Conservation (phyloP, 2,113 vertebrate species). For the Caranx ignobilis region DNA sequence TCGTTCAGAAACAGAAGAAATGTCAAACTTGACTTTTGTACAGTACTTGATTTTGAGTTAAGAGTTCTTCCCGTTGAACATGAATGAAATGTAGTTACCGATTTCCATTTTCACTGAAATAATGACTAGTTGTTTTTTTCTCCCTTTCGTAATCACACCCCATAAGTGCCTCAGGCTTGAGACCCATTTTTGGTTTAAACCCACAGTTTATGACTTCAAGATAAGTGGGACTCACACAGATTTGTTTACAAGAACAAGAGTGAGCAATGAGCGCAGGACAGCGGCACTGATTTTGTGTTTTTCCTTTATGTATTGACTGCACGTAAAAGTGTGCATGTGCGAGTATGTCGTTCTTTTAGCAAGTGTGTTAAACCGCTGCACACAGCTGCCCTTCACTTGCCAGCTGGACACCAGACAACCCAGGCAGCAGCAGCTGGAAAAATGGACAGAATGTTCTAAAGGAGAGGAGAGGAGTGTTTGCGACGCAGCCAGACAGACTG, state of each 20-base stretch:
- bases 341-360: constrained; percentile 29
- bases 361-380: constrained; percentile 67
- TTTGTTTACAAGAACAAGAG: constrained; percentile 49
- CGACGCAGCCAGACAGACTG: constrained; percentile 37
- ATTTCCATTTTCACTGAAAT: background rate
- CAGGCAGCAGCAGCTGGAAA: constrained; percentile 78
- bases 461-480: constrained; percentile 42
- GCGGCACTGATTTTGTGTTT: constrained; percentile 23
- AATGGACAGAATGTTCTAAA: constrained; percentile 81
- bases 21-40: background rate
- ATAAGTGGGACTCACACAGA: constrained; percentile 16
- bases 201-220: constrained; percentile 33
- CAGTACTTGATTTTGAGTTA: background rate
- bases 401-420: constrained; percentile 78
- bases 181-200: constrained; percentile 15
- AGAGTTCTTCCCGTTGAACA: background rate
- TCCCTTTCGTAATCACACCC: background rate
- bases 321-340: constrained; percentile 37
- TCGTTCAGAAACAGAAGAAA: background rate
- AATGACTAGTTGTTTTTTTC: constrained; percentile 18
- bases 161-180: constrained; percentile 5
- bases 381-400: constrained; percentile 72
- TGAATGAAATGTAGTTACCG: background rate
- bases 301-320: constrained; percentile 35
- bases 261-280: constrained; percentile 23